Evolutionary conservation across 1,140 invertebrate genomes (phyloP).

Genomic region (Saccostrea echinata): DNA sequence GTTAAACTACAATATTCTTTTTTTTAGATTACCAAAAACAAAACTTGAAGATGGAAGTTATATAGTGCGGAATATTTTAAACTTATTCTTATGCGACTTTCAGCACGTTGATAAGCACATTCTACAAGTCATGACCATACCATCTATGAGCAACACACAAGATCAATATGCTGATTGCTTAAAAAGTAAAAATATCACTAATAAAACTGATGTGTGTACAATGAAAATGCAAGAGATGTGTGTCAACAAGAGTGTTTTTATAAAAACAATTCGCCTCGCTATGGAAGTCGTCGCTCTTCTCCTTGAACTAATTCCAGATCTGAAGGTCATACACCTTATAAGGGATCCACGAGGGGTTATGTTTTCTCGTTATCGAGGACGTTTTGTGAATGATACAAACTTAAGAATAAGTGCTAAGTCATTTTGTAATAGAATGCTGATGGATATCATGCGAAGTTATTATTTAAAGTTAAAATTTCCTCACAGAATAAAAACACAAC

Average conservation of each 20-base stretch:
- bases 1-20: not conserved
- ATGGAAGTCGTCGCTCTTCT: slow-evolving; percentile 44
- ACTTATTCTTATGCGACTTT: slow-evolving; percentile 35
- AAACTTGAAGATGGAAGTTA: not conserved
- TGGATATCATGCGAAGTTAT: slow-evolving; percentile 5
- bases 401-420: not conserved
- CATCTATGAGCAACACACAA: not conserved
- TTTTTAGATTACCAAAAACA: not conserved
- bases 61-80: slow-evolving; percentile 17
- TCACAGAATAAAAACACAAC: not conserved
- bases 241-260: not conserved
- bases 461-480: slow-evolving; percentile 33
- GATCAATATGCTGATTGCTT: not conserved
- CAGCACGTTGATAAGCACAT: not conserved
- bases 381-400: slow-evolving; percentile 19
- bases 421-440: slow-evolving; percentile 10
- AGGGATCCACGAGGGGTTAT: slow-evolving; percentile 45
- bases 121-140: not conserved
- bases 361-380: not conserved
- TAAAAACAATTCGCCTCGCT: slow-evolving; percentile 41
- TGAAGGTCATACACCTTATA: slow-evolving; percentile 39
- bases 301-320: slow-evolving; percentile 26
- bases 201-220: not conserved
- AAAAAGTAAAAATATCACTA: not conserved
- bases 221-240: not conserved